Evolutionary conservation across 2,797 vertebrate species (phyloP).

Genomic region (Otus scops): DNA sequence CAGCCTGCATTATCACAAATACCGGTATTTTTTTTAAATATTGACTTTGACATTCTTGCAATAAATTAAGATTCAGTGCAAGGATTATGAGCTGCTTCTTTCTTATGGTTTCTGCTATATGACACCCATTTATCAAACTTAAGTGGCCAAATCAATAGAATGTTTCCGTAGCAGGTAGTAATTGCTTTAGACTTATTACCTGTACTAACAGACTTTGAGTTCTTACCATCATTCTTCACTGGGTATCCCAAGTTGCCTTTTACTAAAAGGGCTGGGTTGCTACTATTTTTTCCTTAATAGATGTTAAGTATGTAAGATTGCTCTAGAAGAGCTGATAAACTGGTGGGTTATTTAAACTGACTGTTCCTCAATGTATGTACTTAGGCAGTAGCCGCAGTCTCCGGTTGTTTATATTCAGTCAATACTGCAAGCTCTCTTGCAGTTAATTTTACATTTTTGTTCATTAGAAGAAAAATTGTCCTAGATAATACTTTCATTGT

Average conservation of each 20-base stretch:
- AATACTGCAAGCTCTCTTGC: neutral
- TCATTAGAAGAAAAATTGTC: neutral
- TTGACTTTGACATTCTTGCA: slow-evolving; percentile 9
- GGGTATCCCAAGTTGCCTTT: neutral
- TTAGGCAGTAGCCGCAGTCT: neutral
- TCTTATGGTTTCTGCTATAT: slow-evolving; percentile 27
- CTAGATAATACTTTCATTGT: neutral
- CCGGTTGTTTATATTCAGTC: neutral
- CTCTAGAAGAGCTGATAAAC: neutral
- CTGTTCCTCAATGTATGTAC: neutral
- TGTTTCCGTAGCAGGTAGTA: slow-evolving; percentile 56
- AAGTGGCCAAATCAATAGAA: slow-evolving; percentile 56
- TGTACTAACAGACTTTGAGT: slow-evolving; percentile 2
- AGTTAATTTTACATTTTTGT: neutral
- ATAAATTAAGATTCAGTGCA: slow-evolving; percentile 35
- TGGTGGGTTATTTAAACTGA: neutral
- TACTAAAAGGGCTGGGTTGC: neutral
- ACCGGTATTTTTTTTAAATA: neutral
- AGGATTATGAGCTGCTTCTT: slow-evolving; percentile 47
- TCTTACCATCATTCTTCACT: slow-evolving; percentile 36
- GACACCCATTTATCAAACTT: slow-evolving; percentile 59
- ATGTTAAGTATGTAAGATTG: neutral
- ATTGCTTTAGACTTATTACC: slow-evolving; percentile 57
- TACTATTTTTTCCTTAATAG: neutral
- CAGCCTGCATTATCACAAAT: neutral